phyloP scores from a whole-genome alignment of 2,113 vertebrate genomes.

The Tapirus terrestris region DNA sequence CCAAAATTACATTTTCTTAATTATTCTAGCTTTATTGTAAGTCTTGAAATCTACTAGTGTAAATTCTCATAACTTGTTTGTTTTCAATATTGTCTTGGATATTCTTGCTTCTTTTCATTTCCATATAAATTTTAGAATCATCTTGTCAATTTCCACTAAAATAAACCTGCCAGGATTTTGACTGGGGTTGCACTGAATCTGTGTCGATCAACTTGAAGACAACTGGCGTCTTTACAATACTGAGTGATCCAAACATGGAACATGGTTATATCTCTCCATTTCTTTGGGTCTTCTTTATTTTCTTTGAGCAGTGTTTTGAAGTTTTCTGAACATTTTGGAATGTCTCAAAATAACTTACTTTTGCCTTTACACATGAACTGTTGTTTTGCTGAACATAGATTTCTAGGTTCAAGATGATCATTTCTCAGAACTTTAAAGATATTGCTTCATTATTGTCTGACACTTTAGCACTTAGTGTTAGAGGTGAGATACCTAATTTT shows the following conservation, averaged over 20 bases:
- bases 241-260: no score
- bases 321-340: neutral
- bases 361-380: neutral
- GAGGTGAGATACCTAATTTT: neutral
- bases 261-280: no score
- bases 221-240: no score
- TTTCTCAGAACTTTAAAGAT: neutral
- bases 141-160: neutral
- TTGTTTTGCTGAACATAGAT: neutral
- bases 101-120: no score
- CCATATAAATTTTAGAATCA: no score
- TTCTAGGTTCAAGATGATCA: neutral
- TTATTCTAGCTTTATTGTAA: neutral
- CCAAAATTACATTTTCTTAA: no score
- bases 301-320: neutral
- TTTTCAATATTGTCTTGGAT: no score
- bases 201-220: no score
- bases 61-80: no score
- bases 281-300: no score
- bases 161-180: neutral
- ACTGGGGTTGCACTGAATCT: neutral
- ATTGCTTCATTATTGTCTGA: neutral
- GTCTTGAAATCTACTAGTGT: no score
- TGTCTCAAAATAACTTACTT: neutral
- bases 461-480: neutral